Evolutionary conservation across 2,888 invertebrate species (phyloP).

Genomic region (Chrysopilus asiliformis): DNA sequence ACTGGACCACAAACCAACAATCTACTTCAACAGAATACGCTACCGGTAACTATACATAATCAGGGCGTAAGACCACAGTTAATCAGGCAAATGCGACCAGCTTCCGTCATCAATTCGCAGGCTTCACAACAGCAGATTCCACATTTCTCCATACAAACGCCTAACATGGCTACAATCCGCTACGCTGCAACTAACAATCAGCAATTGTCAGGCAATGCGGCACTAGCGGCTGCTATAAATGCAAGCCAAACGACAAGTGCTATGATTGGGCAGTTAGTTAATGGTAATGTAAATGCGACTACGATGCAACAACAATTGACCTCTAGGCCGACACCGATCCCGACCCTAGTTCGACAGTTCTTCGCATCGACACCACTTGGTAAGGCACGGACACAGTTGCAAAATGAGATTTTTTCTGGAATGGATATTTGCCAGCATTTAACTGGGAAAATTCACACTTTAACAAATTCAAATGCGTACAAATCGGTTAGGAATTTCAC

Average conservation of each 20-base stretch:
- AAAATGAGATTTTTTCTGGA: slow-evolving; percentile 31
- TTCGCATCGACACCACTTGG: slow-evolving; percentile 29
- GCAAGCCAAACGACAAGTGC: slow-evolving; percentile 16
- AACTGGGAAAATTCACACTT: slow-evolving; percentile 31
- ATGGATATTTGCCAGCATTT: slow-evolving; percentile 36
- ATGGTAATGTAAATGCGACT: neutral
- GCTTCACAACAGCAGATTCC: neutral
- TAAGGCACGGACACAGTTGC: slow-evolving; percentile 27
- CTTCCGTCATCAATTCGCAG: neutral
- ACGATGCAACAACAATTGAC: slow-evolving; percentile 20
- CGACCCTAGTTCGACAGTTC: slow-evolving; percentile 24
- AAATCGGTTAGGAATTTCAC: slow-evolving; percentile 29
- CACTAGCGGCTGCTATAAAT: neutral
- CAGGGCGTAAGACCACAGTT: neutral
- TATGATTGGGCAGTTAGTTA: neutral
- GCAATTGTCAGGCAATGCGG: slow-evolving; percentile 3
- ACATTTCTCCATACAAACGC: slow-evolving; percentile 8
- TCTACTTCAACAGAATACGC: neutral
- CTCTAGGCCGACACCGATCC: slow-evolving; percentile 6
- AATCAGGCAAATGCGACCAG: too few relatives aligned
- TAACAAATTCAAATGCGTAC: slow-evolving; percentile 35
- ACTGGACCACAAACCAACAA: neutral
- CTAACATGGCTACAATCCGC: slow-evolving; percentile 10
- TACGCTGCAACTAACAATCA: slow-evolving; percentile 8
- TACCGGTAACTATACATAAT: slow-evolving; percentile 5